Evolutionary conservation across 2,888 invertebrate genomes (phyloP), one percentile per base, ranked within the genome.

Genomic region (Cyaniris semiargus): DNA sequence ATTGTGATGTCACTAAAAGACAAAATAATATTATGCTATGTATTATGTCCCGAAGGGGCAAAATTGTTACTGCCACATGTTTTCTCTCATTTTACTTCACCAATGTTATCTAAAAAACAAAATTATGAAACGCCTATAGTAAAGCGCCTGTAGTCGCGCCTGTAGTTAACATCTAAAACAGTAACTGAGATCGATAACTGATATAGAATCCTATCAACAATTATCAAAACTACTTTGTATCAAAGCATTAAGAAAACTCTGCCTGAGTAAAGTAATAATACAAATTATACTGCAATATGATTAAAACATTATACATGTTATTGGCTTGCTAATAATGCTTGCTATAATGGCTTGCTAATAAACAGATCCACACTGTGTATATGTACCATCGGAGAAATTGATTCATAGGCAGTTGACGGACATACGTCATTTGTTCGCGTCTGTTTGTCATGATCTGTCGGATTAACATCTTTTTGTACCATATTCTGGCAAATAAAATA

Each of bases 1-100:
- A 87, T 81, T 86, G 85, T 87, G 85, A 82, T 83, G 82, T 83
- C 84, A 83, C 82, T 82, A 82, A 77, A 81, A 82, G 78, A 81
- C 81, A 80, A 80, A 80, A 79, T 78, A 81, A 80, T 81, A 88
- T 80, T 80, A 60, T 60, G 10, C 60, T 60, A n/a, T n/a, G n/a
- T n/a, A n/a, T 8, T 23, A 7, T 21, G 60, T 4, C 60, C 13
- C 1, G 2, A 6, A 21, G 56, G 8, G 18, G n/a, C 3, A 3
- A 60, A 60, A 60, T 13, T 60, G 60, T 60, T 21, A 21, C 23
- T 3, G 10, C 23, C 10, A 10, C 10, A 8, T 58, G 1, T n/a
- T 21, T 21, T 58, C 7, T 21, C 2, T 58, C 58, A 58, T 21
- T 21, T 58, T n/a, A 58, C 8, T 58, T 3, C n/a, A 58, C 56